phyloP scores from a whole-genome alignment of 2,888 invertebrate genomes.

The Pachydiplax longipennis region DNA sequence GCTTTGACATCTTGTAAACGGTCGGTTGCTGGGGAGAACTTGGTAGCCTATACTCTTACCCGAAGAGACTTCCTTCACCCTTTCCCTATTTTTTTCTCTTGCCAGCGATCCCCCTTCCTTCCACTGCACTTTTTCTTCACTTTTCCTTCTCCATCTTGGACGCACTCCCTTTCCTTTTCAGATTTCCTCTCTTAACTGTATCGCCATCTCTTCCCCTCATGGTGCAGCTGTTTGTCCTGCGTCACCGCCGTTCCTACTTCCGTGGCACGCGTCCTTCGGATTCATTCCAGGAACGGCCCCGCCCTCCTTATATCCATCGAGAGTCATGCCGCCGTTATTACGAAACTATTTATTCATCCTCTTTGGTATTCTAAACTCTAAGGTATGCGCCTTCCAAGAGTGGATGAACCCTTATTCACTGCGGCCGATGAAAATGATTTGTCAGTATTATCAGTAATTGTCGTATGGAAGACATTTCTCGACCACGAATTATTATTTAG shows the following conservation, averaged over 20 bases:
- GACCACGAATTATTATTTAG: no score
- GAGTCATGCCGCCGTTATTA: not conserved
- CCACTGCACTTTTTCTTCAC: not conserved
- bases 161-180: not conserved
- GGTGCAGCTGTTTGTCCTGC: conserved; percentile 2
- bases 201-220: not conserved
- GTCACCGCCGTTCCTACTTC: not conserved
- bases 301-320: not conserved
- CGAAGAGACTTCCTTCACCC: not conserved
- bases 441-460: no score
- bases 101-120: not conserved
- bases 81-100: not conserved
- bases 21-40: no score
- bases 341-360: not conserved
- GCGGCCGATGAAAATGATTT: no score
- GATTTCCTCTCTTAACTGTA: not conserved
- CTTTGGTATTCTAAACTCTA: not conserved
- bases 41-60: not conserved
- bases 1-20: no score
- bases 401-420: not conserved
- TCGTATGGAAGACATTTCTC: no score
- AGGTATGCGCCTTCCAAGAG: not conserved
- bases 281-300: not conserved
- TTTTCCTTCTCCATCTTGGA: not conserved
- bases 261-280: conserved; percentile 18